Base-by-base conservation (phyloP, 2,797 vertebrate species). In the Fratercula arctica region DNA sequence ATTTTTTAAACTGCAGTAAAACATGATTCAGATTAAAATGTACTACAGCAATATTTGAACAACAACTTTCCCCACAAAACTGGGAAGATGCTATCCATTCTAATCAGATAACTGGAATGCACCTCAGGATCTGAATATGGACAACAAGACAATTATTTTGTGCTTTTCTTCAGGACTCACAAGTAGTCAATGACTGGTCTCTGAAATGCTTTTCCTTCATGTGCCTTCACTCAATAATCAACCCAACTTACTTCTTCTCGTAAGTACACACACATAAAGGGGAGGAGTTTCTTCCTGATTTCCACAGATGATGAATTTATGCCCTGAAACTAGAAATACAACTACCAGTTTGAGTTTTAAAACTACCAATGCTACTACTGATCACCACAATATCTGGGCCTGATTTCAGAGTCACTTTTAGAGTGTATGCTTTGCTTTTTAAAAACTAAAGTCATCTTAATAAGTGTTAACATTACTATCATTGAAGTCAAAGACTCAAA, bases 1-100 rank as follows among this genome's bases (percentile, higher is more conserved):
- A 76, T 87, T 45, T 45, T 45, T 45, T 45, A 45, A 93, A 94
- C 77, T 85, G 89, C 89, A 93, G 66, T 85, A 96, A 96, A 96
- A 61, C 90, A 75, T 53, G 31, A 78, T 89, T 37, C 10, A 83
- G 81, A 72, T 57, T 95, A 87, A 89, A 95, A 86, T 79, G 63
- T 84, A 91, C 68, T 53, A 89, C n/a, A 87, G 51, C 31, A 90
- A 82, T 95, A 64, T 93, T 77, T 90, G 89, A 60, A 84, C 13
- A 24, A 41, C 51, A 90, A 63, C 51, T 33, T 81, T 66, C 54
- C 37, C 50, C 48, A 72, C 50, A 73, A 64, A 84, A 75, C 48
- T 68, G 53, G n/a, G 79, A 92, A 90, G 89, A 85, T 31, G 31
- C 29, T 87, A 66, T 31, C 57, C 57, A 59, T 51, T 94, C 51